phyloP scores from a whole-genome alignment of 2,888 invertebrate species.

The Clitarchus hookeri region DNA sequence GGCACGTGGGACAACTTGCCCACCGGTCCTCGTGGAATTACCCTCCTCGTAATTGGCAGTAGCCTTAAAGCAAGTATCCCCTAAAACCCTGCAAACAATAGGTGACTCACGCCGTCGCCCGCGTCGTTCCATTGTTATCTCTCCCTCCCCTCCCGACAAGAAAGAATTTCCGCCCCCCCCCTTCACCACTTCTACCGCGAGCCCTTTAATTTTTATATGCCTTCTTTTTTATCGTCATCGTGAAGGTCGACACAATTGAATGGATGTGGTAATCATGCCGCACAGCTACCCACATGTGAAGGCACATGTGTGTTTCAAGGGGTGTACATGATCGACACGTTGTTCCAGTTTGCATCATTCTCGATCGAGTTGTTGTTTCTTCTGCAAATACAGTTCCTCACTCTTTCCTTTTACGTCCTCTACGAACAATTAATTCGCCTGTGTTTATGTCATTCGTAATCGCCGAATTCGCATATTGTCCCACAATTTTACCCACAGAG shows the following conservation, averaged over 20 bases:
- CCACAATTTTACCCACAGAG: no score
- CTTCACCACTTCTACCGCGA: not conserved
- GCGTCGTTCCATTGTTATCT: not conserved
- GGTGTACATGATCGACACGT: not conserved
- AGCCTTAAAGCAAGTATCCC: not conserved
- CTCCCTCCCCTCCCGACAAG: not conserved
- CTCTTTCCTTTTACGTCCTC: no score
- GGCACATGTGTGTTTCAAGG: not conserved
- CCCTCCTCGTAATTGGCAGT: slow-evolving; percentile 6
- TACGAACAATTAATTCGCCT: no score
- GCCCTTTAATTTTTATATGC: not conserved
- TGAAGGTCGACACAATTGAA: slow-evolving; percentile 14
- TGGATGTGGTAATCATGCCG: slow-evolving; percentile 2
- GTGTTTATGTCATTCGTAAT: no score
- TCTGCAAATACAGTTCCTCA: no score
- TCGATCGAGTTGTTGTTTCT: no score
- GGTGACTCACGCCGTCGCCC: not conserved
- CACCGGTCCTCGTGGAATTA: not conserved
- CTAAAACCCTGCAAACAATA: not conserved
- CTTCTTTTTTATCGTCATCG: not conserved
- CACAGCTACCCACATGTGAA: not conserved
- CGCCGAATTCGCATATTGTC: no score
- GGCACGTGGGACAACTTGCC: not conserved
- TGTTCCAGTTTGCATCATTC: not conserved
- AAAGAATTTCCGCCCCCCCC: not conserved